Conservation (phyloP, 2,797 vertebrate species). For the Melanotaenia parkinsoni region DNA sequence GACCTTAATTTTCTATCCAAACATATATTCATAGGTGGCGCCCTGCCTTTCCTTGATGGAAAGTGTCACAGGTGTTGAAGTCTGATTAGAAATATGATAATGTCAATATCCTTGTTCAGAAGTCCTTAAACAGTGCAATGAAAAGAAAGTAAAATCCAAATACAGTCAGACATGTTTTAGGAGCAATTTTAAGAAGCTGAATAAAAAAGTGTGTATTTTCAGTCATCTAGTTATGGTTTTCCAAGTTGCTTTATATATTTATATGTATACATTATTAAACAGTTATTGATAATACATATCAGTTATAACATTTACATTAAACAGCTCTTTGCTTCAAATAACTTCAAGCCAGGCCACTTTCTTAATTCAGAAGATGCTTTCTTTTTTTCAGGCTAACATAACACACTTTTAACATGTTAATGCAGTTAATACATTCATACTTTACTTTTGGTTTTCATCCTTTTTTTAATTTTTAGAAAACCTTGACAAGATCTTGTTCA, state of each 20-base stretch:
- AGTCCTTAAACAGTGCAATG: constrained; percentile 44
- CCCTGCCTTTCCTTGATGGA: constrained; percentile 70
- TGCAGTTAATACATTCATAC: not conserved
- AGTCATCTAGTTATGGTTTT: not conserved
- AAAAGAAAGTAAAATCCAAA: constrained; percentile 34
- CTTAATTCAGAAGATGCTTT: too few relatives aligned
- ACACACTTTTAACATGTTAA: not conserved
- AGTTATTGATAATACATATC: not conserved
- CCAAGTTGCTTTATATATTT: not conserved
- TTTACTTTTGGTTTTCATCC: not conserved
- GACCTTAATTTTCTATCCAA: constrained; percentile 91
- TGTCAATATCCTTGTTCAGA: constrained; percentile 58
- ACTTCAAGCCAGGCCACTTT: not conserved
- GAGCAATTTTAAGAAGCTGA: constrained; percentile 15
- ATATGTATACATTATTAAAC: not conserved
- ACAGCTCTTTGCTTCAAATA: not conserved
- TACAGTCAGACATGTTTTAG: constrained; percentile 24
- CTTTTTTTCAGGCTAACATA: too few relatives aligned
- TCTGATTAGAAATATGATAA: constrained; percentile 84
- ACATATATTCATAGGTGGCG: constrained; percentile 89
- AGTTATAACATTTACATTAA: not conserved
- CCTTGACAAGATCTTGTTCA: not conserved
- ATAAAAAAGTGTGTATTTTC: not conserved
- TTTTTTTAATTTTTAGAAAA: not conserved
- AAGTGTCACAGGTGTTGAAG: constrained; percentile 80